phyloP scores from a whole-genome alignment of 2,888 invertebrate genomes.

The Drosophila barbarae region DNA sequence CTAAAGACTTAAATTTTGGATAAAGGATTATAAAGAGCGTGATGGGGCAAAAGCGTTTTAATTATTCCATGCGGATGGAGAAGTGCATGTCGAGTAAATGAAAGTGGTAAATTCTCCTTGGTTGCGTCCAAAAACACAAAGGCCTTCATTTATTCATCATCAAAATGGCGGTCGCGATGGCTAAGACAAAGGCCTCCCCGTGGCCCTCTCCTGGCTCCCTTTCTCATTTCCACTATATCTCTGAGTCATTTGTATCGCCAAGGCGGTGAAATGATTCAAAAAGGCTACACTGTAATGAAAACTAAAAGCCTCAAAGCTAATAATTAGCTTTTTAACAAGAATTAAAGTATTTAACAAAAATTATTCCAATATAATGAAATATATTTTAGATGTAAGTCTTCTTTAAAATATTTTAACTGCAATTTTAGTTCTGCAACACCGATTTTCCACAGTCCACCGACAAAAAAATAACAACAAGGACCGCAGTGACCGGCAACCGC shows the following conservation, averaged over 20 bases:
- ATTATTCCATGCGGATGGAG: constrained; percentile 55
- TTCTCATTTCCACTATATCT: constrained; percentile 9
- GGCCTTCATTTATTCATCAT: constrained; percentile 72
- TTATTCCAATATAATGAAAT: neutral
- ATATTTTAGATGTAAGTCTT: neutral
- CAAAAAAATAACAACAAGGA: constrained; percentile 24
- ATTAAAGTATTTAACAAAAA: neutral
- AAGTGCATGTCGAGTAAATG: constrained; percentile 53
- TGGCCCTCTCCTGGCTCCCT: neutral
- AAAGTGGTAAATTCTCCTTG: constrained; percentile 62
- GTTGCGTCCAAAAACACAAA: constrained; percentile 53
- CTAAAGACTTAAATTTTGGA: neutral
- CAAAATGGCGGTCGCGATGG: constrained; percentile 56
- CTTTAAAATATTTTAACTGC: neutral
- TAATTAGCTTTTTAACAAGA: neutral
- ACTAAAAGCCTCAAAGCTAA: no score
- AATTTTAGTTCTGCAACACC: neutral
- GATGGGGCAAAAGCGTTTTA: constrained; percentile 39
- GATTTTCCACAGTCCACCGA: constrained; percentile 7
- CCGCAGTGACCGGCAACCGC: constrained; percentile 60
- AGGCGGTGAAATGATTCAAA: constrained; percentile 41
- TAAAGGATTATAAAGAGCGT: neutral
- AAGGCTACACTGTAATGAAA: constrained; percentile 12
- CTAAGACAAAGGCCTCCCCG: constrained; percentile 56
- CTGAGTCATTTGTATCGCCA: constrained; percentile 60